Conservation (phyloP, 2,797 vertebrate genomes). For the Chloroceryle amazona region DNA sequence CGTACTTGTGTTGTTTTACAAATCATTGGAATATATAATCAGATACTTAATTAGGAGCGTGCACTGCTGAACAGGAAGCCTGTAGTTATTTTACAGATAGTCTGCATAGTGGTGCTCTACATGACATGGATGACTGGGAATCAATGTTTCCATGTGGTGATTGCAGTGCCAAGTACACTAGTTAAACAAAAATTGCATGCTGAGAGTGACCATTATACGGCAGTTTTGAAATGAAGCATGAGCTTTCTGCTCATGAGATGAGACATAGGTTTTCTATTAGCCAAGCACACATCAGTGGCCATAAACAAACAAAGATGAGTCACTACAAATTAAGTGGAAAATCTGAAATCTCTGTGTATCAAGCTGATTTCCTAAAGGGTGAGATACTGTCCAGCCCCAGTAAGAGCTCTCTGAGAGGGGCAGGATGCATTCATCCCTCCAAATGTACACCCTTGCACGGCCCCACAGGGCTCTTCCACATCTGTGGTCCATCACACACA, state of each 20-base stretch:
- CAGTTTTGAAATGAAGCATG: conserved; percentile 47
- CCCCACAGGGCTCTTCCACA: too few species aligned
- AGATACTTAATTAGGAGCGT: background rate
- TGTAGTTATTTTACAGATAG: background rate
- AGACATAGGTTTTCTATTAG: conserved; percentile 39
- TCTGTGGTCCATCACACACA: accelerated
- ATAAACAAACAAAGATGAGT: conserved; percentile 64
- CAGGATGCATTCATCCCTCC: background rate
- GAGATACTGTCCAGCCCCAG: background rate
- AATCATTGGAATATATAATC: conserved; percentile 11
- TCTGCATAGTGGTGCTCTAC: background rate
- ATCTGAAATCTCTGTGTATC: conserved; percentile 5
- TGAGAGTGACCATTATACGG: conserved; percentile 24
- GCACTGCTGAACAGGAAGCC: background rate
- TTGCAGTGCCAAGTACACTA: background rate
- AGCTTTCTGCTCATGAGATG: conserved; percentile 32
- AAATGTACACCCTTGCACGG: background rate
- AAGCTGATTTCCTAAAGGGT: background rate
- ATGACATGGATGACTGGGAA: conserved; percentile 22
- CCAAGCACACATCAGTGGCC: background rate
- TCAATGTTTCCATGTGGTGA: background rate
- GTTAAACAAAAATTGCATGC: conserved; percentile 40
- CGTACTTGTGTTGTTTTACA: background rate
- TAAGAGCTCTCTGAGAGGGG: background rate
- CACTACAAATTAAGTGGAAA: conserved; percentile 62